Percentiles rank a stretch among this genome's conserved stretches.
These are phyloP conservation scores for Neoseiulus cucumeris DNA, from an alignment of 1,140 invertebrate species.

Conservation along the genomic window DNA sequence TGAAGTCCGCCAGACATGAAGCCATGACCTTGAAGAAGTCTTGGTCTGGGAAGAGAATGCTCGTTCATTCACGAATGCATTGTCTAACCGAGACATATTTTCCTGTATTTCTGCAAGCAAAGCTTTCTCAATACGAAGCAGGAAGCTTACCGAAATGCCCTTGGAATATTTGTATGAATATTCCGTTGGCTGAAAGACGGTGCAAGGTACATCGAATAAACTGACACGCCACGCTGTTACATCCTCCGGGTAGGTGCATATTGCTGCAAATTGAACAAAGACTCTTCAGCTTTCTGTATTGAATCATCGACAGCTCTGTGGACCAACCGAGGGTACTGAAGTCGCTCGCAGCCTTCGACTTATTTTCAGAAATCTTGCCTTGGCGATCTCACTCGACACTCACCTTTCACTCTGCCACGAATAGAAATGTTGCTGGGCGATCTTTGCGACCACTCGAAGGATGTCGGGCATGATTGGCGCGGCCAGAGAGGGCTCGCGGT, in stretches of 20 bases:
- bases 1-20: conserved; percentile 81
- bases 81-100: conserved; percentile 13
- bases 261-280: conserved; percentile 29
- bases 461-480: conserved; percentile 81
- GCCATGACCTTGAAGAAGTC: conserved; percentile 86
- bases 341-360: background rate
- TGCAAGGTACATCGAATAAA: conserved; percentile 89
- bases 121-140: too few species aligned
- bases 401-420: conserved; percentile 72
- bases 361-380: background rate
- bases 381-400: background rate
- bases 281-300: background rate
- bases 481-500: conserved; percentile 75
- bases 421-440: conserved; percentile 22
- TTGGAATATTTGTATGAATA: conserved; percentile 89
- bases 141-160: conserved; percentile 44
- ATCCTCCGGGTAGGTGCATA: conserved; percentile 64
- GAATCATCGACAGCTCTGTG: conserved; percentile 6
- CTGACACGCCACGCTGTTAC: conserved; percentile 80
- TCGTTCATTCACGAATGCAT: conserved; percentile 22
- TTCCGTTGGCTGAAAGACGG: conserved; percentile 81
- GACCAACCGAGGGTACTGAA: background rate
- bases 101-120: too few species aligned
- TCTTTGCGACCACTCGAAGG: conserved; percentile 60
- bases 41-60: conserved; percentile 33